Base-by-base conservation (phyloP, 2,888 invertebrate species). In the Slavum lentiscoides region DNA sequence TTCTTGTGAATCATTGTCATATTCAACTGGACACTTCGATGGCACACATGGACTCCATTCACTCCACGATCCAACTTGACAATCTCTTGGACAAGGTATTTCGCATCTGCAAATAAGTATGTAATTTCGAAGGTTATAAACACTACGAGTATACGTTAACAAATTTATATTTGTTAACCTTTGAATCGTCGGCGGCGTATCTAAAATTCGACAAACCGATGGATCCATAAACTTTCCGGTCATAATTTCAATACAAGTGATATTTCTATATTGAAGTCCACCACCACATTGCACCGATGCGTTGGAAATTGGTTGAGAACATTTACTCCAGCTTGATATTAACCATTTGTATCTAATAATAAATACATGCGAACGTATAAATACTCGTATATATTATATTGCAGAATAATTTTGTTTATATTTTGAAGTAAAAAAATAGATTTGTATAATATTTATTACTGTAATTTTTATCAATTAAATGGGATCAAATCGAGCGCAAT, bases 21-120 rank as follows among this genome's bases (percentile, higher is more conserved):
- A 70, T 64, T 82, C 69, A 5, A 59, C 9, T 5, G 84, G 83
- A 66, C 84, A 84, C 68, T 83, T 83, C 11, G 88, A 87, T 0
- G 90, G 90, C 80, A 89, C 88, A 84, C 91, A 91, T 0, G 89
- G 88, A 0, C 90, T 89, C 91, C 91, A 91, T n/a, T 88, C 87
- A 4, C 89, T 88, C 91, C 91, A 91, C 37, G 89, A 88, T 0
- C 90, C 89, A 0, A 90, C 89, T 84, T 89, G 88, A 83, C 90
- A 91, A 84, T 91, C 90, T 68, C 90, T 86, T 3, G 89, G 89
- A 84, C 90, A 90, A 0, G 90, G 89, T 1, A 90, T 89, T 88
- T 90, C 85, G 83, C 87, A 87, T 81, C 85, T 85, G 23, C 37
- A 70, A 73, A 19, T 43, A 39, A 23, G 39, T 30, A 30, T 19